Evolutionary conservation across 92 coral and sea anemone genomes (phyloP).

Genomic region (Ricordea florida): DNA sequence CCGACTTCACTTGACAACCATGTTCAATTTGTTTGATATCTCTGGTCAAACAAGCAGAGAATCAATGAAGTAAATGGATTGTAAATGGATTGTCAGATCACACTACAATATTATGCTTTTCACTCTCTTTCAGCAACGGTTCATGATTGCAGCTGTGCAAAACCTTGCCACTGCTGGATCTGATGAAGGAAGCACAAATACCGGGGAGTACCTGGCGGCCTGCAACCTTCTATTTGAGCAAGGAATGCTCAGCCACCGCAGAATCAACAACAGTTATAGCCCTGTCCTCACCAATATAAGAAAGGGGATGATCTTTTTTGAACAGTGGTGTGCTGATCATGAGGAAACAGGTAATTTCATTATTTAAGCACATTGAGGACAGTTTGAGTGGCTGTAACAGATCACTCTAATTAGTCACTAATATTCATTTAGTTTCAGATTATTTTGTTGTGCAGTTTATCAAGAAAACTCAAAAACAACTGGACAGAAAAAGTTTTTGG

Average conservation of each 20-base stretch:
- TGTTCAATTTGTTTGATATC: no score
- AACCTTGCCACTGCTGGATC: slow-evolving; percentile 4
- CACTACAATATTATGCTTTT: background rate
- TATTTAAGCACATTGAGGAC: background rate
- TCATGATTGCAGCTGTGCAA: slow-evolving; percentile 19
- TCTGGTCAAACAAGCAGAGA: no score
- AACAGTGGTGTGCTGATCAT: slow-evolving; percentile 1
- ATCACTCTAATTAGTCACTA: background rate
- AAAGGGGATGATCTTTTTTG: background rate
- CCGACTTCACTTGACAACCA: no score
- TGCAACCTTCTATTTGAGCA: slow-evolving; percentile 31
- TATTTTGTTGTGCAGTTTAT: background rate
- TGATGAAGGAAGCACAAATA: background rate
- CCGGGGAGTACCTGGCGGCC: slow-evolving; percentile 14
- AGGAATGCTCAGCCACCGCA: slow-evolving; percentile 6
- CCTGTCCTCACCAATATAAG: background rate
- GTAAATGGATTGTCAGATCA: background rate
- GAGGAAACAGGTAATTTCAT: background rate
- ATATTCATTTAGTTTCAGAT: background rate
- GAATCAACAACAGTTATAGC: background rate
- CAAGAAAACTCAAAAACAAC: background rate
- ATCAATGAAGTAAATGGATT: no score
- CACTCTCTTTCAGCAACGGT: slow-evolving; percentile 21
- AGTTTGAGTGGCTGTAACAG: no score
- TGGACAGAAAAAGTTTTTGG: slow-evolving; percentile 3